Evolutionary conservation across 2,888 invertebrate species (phyloP).

Genomic region (Himalopsyche kuldschensis): DNA sequence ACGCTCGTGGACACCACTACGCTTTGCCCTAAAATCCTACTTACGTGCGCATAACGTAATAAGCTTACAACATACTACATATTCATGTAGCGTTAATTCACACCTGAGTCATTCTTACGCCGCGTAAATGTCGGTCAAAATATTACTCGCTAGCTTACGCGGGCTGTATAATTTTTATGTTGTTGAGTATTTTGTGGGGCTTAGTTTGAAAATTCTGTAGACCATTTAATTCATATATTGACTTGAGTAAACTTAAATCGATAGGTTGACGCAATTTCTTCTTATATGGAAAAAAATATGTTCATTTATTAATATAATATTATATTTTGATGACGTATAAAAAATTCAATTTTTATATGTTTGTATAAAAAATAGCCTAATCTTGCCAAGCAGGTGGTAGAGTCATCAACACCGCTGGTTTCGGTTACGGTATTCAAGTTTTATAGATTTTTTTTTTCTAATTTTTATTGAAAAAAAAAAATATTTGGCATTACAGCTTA

Average conservation of each 20-base stretch:
- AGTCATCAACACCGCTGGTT: too few relatives aligned
- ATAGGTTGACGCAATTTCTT: too few relatives aligned
- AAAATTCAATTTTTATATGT: too few relatives aligned
- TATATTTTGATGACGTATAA: too few relatives aligned
- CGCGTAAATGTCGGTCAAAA: background rate
- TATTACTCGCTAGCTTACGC: background rate
- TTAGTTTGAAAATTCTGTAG: background rate
- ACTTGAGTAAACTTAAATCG: background rate
- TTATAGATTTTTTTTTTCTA: too few relatives aligned
- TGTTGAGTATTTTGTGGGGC: background rate
- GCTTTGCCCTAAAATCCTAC: constrained; percentile 16
- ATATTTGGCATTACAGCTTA: too few relatives aligned
- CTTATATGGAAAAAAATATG: too few relatives aligned
- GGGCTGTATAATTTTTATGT: background rate
- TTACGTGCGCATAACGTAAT: constrained; percentile 6
- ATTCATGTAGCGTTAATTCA: constrained; percentile 1
- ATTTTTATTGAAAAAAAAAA: too few relatives aligned
- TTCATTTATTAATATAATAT: too few relatives aligned
- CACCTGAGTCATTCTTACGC: background rate
- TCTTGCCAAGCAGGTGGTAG: too few relatives aligned
- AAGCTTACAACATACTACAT: background rate
- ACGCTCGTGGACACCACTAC: background rate
- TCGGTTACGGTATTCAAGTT: too few relatives aligned
- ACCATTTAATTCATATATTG: background rate
- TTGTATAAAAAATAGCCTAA: too few relatives aligned